Conservation (phyloP, 2,797 vertebrate genomes). For the Pseudomugil tenellus region DNA sequence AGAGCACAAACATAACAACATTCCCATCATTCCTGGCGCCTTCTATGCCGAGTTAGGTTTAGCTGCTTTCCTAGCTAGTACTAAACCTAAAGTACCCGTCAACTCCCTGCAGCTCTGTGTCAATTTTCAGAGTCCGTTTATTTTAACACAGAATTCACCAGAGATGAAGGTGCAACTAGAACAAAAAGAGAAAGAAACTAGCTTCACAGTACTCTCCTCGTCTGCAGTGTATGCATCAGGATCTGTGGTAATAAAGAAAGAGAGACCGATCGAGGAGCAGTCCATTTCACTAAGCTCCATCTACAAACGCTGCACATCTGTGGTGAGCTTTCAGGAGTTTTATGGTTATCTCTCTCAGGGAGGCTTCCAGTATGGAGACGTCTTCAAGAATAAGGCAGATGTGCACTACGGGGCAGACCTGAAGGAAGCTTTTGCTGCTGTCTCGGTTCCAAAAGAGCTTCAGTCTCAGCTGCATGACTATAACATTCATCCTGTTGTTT, state of each 20-base stretch:
- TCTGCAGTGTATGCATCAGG: conserved; percentile 83
- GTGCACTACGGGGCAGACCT: conserved; percentile 85
- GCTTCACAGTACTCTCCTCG: conserved; percentile 77
- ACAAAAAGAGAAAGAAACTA: conserved; percentile 43
- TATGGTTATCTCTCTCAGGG: conserved; percentile 77
- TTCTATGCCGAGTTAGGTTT: conserved; percentile 87
- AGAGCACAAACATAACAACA: conserved; percentile 84
- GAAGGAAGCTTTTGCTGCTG: conserved; percentile 80
- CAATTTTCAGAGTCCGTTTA: conserved; percentile 82
- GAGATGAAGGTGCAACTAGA: conserved; percentile 81
- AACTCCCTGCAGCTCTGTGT: conserved; percentile 79
- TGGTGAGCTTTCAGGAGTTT: conserved; percentile 75
- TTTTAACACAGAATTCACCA: conserved; percentile 74
- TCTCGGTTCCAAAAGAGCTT: conserved; percentile 79
- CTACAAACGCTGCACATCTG: conserved; percentile 79
- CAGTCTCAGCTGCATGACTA: conserved; percentile 81
- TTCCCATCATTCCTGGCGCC: conserved; percentile 86
- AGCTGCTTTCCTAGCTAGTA: conserved; percentile 76
- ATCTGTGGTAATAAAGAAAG: conserved; percentile 67
- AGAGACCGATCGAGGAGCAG: conserved; percentile 74
- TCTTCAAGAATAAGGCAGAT: conserved; percentile 82
- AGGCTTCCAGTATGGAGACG: conserved; percentile 87
- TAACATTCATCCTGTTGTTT: conserved; percentile 86
- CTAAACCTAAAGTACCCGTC: conserved; percentile 82
- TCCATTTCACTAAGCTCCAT: conserved; percentile 78